Percentiles rank a stretch among this genome's conserved stretches.
Evolutionary conservation across 2,113 vertebrate species (phyloP).

Genomic region (Pipra filicauda): DNA sequence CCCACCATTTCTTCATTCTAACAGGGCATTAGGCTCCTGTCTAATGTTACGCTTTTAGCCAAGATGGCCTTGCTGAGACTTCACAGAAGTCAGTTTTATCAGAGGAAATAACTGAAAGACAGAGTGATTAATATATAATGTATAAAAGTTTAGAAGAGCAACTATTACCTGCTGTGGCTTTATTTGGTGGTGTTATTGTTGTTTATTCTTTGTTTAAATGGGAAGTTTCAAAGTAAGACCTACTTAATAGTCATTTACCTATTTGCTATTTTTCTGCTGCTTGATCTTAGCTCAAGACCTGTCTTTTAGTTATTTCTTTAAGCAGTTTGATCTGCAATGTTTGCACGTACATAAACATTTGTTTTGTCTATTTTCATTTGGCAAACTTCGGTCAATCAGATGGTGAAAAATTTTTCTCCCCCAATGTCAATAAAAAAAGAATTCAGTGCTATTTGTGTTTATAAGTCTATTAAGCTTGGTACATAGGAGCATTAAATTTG

Average conservation of each 20-base stretch:
- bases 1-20: slow-evolving; percentile 58
- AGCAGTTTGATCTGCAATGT: slow-evolving; percentile 78
- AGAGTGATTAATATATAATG: slow-evolving; percentile 83
- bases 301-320: slow-evolving; percentile 89
- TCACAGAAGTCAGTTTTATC: slow-evolving; percentile 77
- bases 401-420: slow-evolving; percentile 89
- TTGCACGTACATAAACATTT: slow-evolving; percentile 91
- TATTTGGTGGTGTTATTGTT: slow-evolving; percentile 86
- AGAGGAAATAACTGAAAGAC: slow-evolving; percentile 88
- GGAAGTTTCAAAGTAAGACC: slow-evolving; percentile 80
- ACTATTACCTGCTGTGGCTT: slow-evolving; percentile 92
- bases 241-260: slow-evolving; percentile 78
- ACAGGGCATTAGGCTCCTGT: slow-evolving; percentile 67
- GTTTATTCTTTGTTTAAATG: slow-evolving; percentile 86
- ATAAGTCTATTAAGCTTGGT: slow-evolving; percentile 39
- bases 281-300: slow-evolving; percentile 79
- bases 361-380: slow-evolving; percentile 85
- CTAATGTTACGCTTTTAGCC: slow-evolving; percentile 69
- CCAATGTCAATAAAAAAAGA: slow-evolving; percentile 91
- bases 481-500: background rate
- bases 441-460: slow-evolving; percentile 72
- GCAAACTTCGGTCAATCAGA: slow-evolving; percentile 85
- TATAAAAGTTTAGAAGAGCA: slow-evolving; percentile 85
- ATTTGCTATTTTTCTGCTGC: slow-evolving; percentile 79
- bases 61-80: slow-evolving; percentile 77